These are phyloP conservation scores for Gallinago paraguaiae DNA, from an alignment of 2,113 vertebrate species.

Conservation along the genomic window DNA sequence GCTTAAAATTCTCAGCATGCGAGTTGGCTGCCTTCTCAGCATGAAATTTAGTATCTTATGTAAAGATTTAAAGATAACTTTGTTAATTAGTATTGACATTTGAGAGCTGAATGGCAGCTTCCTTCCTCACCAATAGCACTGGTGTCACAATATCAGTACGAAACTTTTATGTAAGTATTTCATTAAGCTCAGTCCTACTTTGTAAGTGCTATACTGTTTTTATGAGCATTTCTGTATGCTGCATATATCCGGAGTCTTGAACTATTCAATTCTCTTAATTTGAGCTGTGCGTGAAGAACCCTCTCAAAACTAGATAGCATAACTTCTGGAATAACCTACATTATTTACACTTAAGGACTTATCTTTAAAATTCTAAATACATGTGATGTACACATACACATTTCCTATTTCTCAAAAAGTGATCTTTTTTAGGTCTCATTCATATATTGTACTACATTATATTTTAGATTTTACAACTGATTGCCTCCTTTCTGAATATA, in stretches of 20 bases:
- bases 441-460: background rate
- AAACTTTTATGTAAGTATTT: background rate
- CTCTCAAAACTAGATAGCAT: background rate
- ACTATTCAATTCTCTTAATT: background rate
- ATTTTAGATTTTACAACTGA: background rate
- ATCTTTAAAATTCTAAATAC: background rate
- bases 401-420: background rate
- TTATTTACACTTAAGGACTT: background rate
- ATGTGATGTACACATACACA: background rate
- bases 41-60: background rate
- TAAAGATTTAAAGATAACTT: slow-evolving; percentile 11
- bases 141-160: background rate
- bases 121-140: background rate
- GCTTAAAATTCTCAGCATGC: background rate
- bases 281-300: background rate
- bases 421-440: background rate
- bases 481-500: background rate
- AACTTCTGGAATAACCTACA: background rate
- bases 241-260: background rate
- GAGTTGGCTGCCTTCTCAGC: background rate
- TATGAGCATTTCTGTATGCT: background rate
- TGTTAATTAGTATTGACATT: slow-evolving; percentile 23
- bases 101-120: background rate
- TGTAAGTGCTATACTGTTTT: background rate
- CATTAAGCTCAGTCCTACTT: background rate